Evolutionary conservation across 2,888 invertebrate genomes (phyloP), one percentile per base, ranked within the genome.

Genomic region (Bembecia ichneumoniformis): DNA sequence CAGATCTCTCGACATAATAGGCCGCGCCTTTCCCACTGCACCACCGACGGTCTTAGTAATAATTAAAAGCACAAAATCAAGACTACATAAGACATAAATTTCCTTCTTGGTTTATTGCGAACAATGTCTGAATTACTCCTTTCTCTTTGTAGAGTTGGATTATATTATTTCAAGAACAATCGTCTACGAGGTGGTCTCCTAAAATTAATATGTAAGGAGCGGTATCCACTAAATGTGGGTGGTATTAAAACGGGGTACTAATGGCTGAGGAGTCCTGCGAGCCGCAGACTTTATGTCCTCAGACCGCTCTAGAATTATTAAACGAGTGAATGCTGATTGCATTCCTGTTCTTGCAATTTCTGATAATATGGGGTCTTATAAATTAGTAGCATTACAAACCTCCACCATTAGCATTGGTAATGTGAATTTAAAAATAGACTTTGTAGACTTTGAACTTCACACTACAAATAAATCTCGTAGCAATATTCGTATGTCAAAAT

Each of bases 251-350:
- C 77, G 74, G 69, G 65, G 74, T 72, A 73, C 77, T 82, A 79
- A 82, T 77, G 70, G 76, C 58, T 61, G 66, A 68, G 72, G 60
- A 64, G 60, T 58, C 56, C 56, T 60, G 55, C 55, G 51, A 56
- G 73, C 82, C 82, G 76, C 82, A 82, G 82, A 77, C 82, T 82
- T 82, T 80, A 81, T 72, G 79, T 78, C 77, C 77, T 74, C 69
- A 71, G 82, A 79, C 74, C 67, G 62, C 75, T 82, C 81, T 79
- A 81, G 83, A 84, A 84, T 84, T 84, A 83, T 81, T 83, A 83
- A 83, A 82, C 82, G 79, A 80, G 77, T 66, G 68, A 77, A 83
- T 80, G 75, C 68, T 80, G 77, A 82, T 82, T 80, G 77, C 79
- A 79, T 82, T 82, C 79, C 72, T 75, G 49, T 47, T 44, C 35